phyloP scores from a whole-genome alignment of 1,140 invertebrate genomes.

The Ooceraea biroi region DNA sequence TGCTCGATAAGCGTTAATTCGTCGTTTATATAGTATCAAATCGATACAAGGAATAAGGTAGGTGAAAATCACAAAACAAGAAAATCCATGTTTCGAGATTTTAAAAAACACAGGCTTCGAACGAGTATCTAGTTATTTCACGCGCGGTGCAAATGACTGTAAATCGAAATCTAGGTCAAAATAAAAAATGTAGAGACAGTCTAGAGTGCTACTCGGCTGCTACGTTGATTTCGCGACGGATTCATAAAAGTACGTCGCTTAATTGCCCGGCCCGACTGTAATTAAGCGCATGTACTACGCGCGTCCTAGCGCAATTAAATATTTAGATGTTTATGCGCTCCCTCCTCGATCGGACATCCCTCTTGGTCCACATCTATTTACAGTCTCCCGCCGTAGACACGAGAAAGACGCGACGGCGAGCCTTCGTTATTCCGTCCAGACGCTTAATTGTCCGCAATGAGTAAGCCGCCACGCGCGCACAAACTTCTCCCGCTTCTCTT shows the following conservation, averaged over 20 bases:
- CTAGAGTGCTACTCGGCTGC: not conserved
- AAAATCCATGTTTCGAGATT: not conserved
- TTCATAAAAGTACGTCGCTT: not conserved
- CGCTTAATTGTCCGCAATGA: constrained; percentile 57
- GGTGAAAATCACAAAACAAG: not conserved
- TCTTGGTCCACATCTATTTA: constrained; percentile 42
- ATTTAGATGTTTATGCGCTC: constrained; percentile 43
- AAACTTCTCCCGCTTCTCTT: not conserved
- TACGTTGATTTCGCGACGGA: not conserved
- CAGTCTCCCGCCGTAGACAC: constrained; percentile 28
- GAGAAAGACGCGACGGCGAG: constrained; percentile 36
- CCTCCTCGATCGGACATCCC: constrained; percentile 12
- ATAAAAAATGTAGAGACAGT: not conserved
- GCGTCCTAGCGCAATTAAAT: constrained; percentile 23
- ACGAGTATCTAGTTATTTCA: not conserved
- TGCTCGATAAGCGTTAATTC: not conserved
- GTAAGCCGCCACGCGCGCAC: constrained; percentile 33
- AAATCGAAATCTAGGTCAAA: constrained; percentile 21
- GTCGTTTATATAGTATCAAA: not conserved
- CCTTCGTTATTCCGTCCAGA: constrained; percentile 44
- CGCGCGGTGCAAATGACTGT: not conserved
- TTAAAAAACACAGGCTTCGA: not conserved
- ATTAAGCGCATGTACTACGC: constrained; percentile 44
- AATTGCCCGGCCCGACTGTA: constrained; percentile 16
- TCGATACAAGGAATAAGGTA: not conserved